Evolutionary conservation across 2,797 vertebrate species (phyloP).

Genomic region (Neostethus bicornis): DNA sequence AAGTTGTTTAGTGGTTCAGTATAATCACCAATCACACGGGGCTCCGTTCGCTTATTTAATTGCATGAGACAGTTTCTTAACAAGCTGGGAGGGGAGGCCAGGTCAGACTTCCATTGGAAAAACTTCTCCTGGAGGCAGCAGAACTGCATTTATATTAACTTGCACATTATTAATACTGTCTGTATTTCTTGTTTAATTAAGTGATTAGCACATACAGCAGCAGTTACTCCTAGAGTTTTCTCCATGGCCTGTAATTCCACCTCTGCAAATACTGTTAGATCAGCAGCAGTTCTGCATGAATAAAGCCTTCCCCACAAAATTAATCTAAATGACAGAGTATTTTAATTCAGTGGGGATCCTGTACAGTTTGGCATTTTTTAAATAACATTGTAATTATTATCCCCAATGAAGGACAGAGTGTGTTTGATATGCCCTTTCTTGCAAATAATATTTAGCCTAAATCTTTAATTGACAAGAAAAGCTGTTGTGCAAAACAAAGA

Average conservation of each 20-base stretch:
- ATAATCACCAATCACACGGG: slow-evolving; percentile 27
- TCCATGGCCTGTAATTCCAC: not conserved
- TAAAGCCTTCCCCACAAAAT: not conserved
- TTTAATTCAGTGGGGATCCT: not conserved
- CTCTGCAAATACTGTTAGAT: slow-evolving; percentile 8
- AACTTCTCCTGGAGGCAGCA: slow-evolving; percentile 18
- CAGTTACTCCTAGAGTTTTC: slow-evolving; percentile 3
- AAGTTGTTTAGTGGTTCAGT: slow-evolving; percentile 7
- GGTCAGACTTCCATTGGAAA: slow-evolving; percentile 36
- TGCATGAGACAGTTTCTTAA: slow-evolving; percentile 52
- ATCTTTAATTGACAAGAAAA: not conserved
- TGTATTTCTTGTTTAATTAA: slow-evolving; percentile 42
- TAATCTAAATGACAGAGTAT: slow-evolving; percentile 1
- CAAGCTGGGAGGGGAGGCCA: slow-evolving; percentile 41
- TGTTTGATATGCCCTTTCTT: not conserved
- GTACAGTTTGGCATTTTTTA: not conserved
- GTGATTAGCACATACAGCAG: slow-evolving; percentile 8
- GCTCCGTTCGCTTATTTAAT: slow-evolving; percentile 38
- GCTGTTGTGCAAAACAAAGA: not conserved
- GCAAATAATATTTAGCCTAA: not conserved
- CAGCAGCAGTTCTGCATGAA: slow-evolving; percentile 2
- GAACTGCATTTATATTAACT: slow-evolving; percentile 39
- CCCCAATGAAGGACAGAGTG: not conserved
- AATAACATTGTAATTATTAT: slow-evolving; percentile 1
- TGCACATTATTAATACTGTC: slow-evolving; percentile 39